phyloP scores from a whole-genome alignment of 2,888 invertebrate species.

The Yponomeuta malinellus region DNA sequence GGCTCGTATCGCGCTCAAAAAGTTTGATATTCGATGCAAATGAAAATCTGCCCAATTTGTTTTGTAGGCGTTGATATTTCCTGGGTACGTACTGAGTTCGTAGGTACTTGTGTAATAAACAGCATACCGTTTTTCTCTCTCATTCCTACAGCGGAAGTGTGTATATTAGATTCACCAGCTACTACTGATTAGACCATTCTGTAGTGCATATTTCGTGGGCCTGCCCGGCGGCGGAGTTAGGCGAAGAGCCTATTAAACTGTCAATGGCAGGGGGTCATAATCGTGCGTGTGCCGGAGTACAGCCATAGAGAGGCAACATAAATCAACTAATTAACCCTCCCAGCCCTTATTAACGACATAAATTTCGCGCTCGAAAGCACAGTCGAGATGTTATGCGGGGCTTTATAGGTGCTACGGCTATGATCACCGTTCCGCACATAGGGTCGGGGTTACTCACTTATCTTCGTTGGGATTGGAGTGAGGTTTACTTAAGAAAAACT shows the following conservation, averaged over 20 bases:
- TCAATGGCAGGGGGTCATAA: conserved; percentile 55
- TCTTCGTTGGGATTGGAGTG: neutral
- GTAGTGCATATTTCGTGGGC: neutral
- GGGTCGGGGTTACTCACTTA: neutral
- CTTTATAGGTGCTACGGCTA: conserved; percentile 27
- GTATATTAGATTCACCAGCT: too few relatives aligned
- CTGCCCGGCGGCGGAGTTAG: neutral
- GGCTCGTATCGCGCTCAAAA: too few relatives aligned
- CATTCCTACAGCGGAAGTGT: too few relatives aligned
- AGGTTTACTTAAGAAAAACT: too few relatives aligned
- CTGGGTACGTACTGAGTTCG: too few relatives aligned
- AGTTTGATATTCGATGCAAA: too few relatives aligned
- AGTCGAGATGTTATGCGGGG: conserved; percentile 55
- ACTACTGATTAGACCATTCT: conserved; percentile 6
- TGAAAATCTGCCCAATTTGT: too few relatives aligned
- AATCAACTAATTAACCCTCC: conserved; percentile 71
- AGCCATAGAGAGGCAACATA: conserved; percentile 63
- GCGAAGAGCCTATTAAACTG: conserved; percentile 53
- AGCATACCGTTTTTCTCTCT: too few relatives aligned
- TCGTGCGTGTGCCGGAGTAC: conserved; percentile 47
- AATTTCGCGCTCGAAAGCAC: conserved; percentile 61
- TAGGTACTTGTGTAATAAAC: too few relatives aligned
- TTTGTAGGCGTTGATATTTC: too few relatives aligned
- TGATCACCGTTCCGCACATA: neutral
- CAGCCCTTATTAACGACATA: conserved; percentile 70